Evolutionary conservation across 2,888 invertebrate species (phyloP).

Genomic region (Polydrusus cervinus): DNA sequence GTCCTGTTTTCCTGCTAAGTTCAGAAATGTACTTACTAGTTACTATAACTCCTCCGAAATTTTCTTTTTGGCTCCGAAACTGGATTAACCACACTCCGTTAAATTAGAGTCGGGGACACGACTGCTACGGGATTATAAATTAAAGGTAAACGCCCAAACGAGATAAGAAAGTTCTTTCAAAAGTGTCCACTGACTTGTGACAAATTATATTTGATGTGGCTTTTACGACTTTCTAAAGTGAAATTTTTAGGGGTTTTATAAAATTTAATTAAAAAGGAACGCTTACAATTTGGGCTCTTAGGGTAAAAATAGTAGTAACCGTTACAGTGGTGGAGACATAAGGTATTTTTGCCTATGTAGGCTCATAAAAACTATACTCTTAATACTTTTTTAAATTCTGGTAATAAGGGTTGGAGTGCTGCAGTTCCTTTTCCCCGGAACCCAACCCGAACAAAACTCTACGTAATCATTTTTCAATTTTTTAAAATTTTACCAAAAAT

Average conservation of each 20-base stretch:
- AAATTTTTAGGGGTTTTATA: neutral
- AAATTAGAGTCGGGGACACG: neutral
- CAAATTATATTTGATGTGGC: conserved; percentile 27
- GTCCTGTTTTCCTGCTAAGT: too few relatives aligned
- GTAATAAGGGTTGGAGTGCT: too few relatives aligned
- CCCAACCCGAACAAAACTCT: too few relatives aligned
- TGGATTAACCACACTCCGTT: conserved; percentile 14
- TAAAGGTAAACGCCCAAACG: conserved; percentile 21
- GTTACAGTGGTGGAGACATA: neutral
- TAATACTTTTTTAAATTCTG: too few relatives aligned
- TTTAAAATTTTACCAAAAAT: too few relatives aligned
- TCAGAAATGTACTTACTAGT: too few relatives aligned
- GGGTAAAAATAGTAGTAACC: neutral
- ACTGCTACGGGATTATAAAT: conserved; percentile 14
- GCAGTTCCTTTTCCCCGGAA: too few relatives aligned
- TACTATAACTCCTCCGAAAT: too few relatives aligned
- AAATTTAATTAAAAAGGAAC: conserved; percentile 21
- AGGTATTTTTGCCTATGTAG: too few relatives aligned
- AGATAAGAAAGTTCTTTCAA: conserved; percentile 10
- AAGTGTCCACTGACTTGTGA: conserved; percentile 12
- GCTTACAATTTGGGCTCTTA: neutral
- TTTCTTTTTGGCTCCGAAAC: neutral
- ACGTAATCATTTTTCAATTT: too few relatives aligned
- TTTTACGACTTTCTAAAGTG: conserved; percentile 12
- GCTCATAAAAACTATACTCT: too few relatives aligned